Base-by-base conservation (phyloP, 2,797 vertebrate species). In the Ceyx erithaca region DNA sequence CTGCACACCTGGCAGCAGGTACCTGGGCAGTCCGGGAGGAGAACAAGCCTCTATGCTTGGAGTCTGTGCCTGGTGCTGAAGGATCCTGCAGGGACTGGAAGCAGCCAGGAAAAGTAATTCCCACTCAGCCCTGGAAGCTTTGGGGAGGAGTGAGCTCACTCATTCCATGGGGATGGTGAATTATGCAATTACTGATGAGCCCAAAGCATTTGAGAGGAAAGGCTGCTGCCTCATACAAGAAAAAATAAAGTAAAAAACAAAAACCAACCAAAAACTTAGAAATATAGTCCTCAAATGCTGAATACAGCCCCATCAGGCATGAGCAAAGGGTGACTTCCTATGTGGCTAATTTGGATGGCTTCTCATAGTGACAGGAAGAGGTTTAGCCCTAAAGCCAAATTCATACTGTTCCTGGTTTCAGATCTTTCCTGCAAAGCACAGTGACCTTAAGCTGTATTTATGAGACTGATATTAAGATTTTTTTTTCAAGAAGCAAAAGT, bases 1-100 rank as follows among this genome's bases (percentile, higher is more conserved):
- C 61, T 64, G 49, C 28, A 76, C 41, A n/a, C 7, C 7, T 17
- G 49, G 70, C 66, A 78, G 72, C n/a, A 61, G 63, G 61, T 57
- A 92, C 49, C 61, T 68, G 64, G 52, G 61, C 63, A 89, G 66
- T 49, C 51, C 1, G 1, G 69, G 64, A 82, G 35, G 21, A 78
- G 19, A 78, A 7, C 28, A 61, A 72, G 10, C 16, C 63, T 72
- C 70, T 11, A 0, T 3, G 16, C 31, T 68, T 0, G 3, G 1
- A 7, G 21, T 1, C 4, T 12, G 18, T 0, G 8, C 30, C 40
- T 33, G 14, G n/a, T 18, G 43, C 35, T 9, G 6, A 31, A 75
- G 77, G 28, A 61, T 33, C 40, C 62, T 31, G 45, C 21, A 20
- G 48, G 72, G 59, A 12, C 7, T 28, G 35, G 31, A 70, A 80